phyloP scores from a whole-genome alignment of 2,797 vertebrate genomes.

The Galaxias olidus region DNA sequence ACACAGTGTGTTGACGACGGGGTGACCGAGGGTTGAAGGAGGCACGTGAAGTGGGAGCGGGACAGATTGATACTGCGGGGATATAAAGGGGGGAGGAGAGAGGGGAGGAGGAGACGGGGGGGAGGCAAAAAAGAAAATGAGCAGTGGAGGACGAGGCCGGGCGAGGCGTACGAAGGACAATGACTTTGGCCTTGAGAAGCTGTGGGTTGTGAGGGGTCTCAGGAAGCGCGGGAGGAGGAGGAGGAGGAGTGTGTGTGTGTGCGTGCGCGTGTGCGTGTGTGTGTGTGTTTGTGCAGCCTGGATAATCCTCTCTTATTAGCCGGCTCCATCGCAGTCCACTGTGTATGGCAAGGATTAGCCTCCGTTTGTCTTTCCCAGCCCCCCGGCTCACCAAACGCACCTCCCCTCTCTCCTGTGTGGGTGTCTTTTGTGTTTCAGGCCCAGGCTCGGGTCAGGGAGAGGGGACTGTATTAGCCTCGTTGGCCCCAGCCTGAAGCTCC shows the following conservation, averaged over 20 bases:
- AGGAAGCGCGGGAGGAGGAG: background rate
- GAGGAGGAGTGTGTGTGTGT: constrained; percentile 1
- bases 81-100: background rate
- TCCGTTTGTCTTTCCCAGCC: constrained; percentile 6
- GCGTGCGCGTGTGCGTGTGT: constrained; percentile 20
- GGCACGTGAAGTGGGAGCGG: background rate
- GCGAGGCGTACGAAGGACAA: background rate
- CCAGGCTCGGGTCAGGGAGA: constrained; percentile 41
- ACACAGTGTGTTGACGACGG: too few relatives aligned
- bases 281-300: constrained; percentile 43
- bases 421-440: constrained; percentile 23
- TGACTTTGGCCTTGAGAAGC: background rate
- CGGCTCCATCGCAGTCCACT: constrained; percentile 37
- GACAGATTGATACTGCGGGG: too few relatives aligned
- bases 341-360: constrained; percentile 51
- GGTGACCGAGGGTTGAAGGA: background rate
- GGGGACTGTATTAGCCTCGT: constrained; percentile 13
- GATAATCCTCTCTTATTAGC: constrained; percentile 63
- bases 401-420: too few relatives aligned
- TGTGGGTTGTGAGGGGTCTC: background rate
- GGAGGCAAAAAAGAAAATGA: background rate
- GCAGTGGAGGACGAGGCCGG: background rate
- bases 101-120: background rate
- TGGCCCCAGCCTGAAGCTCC: constrained; percentile 34
- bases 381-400: too few relatives aligned